Evolutionary conservation across 2,888 invertebrate species (phyloP).

Genomic region (Cataglyphis livida): DNA sequence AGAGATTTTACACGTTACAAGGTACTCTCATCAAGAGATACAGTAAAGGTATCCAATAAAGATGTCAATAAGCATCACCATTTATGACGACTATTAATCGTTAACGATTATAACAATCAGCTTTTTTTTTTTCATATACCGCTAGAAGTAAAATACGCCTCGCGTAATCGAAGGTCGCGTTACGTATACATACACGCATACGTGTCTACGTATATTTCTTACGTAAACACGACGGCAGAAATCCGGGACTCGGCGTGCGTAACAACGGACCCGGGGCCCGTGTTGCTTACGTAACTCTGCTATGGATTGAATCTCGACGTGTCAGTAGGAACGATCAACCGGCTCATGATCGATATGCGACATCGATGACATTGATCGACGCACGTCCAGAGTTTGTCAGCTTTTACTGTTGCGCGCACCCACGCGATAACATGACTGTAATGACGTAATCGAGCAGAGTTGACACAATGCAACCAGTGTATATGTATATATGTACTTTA

Average conservation of each 20-base stretch:
- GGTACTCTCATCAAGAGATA: neutral
- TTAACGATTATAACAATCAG: neutral
- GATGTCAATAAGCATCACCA: neutral
- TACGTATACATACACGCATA: slow-evolving; percentile 14
- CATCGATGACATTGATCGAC: slow-evolving; percentile 67
- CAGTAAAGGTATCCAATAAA: neutral
- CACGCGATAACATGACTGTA: neutral
- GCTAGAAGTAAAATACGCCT: neutral
- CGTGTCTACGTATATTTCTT: slow-evolving; percentile 46
- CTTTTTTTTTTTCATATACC: neutral
- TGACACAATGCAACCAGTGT: neutral
- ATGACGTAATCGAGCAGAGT: slow-evolving; percentile 38
- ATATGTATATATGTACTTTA: too few species aligned
- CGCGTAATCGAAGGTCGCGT: slow-evolving; percentile 69
- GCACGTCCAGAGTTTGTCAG: slow-evolving; percentile 24
- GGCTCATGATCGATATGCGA: slow-evolving; percentile 61
- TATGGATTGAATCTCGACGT: slow-evolving; percentile 48
- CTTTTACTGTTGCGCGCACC: slow-evolving; percentile 65
- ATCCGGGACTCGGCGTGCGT: slow-evolving; percentile 25
- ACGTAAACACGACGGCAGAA: slow-evolving; percentile 59
- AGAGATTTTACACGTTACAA: neutral
- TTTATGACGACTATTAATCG: neutral
- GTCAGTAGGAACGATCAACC: slow-evolving; percentile 9
- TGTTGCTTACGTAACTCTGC: slow-evolving; percentile 63
- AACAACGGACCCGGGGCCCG: slow-evolving; percentile 38